A percentile compares a stretch with the other conserved stretches of the same genome.
Evolutionary conservation across 2,888 invertebrate genomes (phyloP).

Genomic region (Drosophila pegasa): DNA sequence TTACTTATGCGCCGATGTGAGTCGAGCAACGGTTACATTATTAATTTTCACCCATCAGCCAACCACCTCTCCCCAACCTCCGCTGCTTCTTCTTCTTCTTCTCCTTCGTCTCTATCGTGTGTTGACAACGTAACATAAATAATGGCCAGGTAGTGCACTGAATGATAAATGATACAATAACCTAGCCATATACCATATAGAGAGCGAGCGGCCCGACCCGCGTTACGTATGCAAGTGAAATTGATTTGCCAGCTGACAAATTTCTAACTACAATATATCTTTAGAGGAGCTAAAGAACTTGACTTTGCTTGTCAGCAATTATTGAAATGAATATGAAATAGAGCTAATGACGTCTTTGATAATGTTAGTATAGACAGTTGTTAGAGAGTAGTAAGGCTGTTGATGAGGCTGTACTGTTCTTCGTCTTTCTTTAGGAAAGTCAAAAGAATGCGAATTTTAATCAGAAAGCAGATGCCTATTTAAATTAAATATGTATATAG

Average conservation of each 20-base stretch:
- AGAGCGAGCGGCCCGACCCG: neutral
- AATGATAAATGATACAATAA: constrained; percentile 48
- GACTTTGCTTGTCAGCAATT: neutral
- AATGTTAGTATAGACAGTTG: too few species aligned
- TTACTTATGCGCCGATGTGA: constrained; percentile 66
- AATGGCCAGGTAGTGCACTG: constrained; percentile 26
- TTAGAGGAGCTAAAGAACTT: neutral
- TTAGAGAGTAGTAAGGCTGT: too few species aligned
- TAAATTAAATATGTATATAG: too few species aligned
- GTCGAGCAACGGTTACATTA: constrained; percentile 57
- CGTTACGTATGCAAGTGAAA: constrained; percentile 5
- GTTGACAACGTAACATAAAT: constrained; percentile 51
- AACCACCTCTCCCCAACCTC: neutral
- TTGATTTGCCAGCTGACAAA: constrained; percentile 22
- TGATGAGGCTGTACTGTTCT: too few species aligned
- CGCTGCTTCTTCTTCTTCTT: neutral
- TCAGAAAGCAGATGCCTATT: too few species aligned
- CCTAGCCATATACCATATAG: constrained; percentile 7
- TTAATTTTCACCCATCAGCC: constrained; percentile 50
- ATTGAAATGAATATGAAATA: neutral
- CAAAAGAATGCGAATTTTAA: too few species aligned
- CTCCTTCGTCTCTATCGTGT: neutral
- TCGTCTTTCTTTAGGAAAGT: too few species aligned
- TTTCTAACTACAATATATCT: neutral
- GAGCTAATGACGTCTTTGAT: too few species aligned